Evolutionary conservation across 1,140 invertebrate genomes (phyloP), one percentile per base, ranked within the genome.

Genomic region (Steinernema khuongi): DNA sequence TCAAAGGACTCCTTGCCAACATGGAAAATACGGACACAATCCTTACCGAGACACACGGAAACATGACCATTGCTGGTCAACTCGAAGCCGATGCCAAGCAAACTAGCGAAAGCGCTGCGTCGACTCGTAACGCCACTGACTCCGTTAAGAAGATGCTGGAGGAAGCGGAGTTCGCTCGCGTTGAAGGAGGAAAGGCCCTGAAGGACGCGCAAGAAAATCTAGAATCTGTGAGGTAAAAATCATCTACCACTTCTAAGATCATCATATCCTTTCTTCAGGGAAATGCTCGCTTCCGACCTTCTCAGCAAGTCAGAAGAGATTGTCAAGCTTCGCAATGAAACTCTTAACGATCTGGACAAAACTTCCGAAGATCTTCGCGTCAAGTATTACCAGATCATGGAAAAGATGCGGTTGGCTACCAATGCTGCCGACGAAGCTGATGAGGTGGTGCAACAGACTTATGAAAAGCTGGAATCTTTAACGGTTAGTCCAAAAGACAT

Each of bases 1-100:
- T 84, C 70, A 77, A 77, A 22, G 72, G 84, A 69, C 80, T 83
- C 30, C 81, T 84, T 19, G 43, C 69, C 19, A 85, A 85, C 68
- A 78, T 83, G 33, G 81, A 79, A n/a, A 82, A 84, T 68, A 84
- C 79, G 26, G 83, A 85, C 60, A 71, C 81, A 31, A 84, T 84
- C 73, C 74, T 84, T 32, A 72, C 70, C 30, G 83, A 84, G 70
- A 84, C 83, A 7, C 66, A 74, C 26, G 79, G 79, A 19, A 84
- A 84, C 68, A 82, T 80, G 73, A 81, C 78, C 19, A 69, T 79
- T 43, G 83, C 84, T n/a, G 70, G 68, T 18, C 66, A 80, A n/a
- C 68, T 84, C 22, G 77, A 85, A 72, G 68, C 67, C 17, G 70
- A 66, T 43, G 84, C 84, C 14, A 79, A 84, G 43, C 19, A 32